phyloP scores from a whole-genome alignment of 1,140 invertebrate species.

The Dreissena rostriformis region DNA sequence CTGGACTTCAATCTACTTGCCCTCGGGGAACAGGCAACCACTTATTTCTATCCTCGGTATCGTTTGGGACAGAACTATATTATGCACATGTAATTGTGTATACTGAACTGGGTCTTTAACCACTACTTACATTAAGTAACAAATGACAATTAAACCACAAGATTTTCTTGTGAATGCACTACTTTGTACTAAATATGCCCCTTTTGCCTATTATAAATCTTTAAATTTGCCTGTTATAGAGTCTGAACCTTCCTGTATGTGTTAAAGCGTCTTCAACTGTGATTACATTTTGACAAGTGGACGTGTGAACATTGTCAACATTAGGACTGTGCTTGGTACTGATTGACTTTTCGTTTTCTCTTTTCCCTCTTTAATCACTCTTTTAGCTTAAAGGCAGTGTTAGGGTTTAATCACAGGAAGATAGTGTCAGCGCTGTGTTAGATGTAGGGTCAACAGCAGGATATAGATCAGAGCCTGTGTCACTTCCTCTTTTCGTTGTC shows the following conservation, averaged over 20 bases:
- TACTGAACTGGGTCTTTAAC: too few relatives aligned
- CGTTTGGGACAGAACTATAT: too few relatives aligned
- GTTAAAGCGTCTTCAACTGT: conserved; percentile 26
- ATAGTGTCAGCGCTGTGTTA: conserved; percentile 7
- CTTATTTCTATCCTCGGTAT: too few relatives aligned
- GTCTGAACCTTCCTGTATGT: background rate
- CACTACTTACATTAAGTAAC: too few relatives aligned
- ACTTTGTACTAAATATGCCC: too few relatives aligned
- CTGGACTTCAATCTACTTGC: too few relatives aligned
- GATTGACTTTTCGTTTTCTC: conserved; percentile 23
- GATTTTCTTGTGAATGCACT: too few relatives aligned
- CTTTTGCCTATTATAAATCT: conserved; percentile 23
- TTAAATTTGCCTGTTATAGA: background rate
- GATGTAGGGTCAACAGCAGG: background rate
- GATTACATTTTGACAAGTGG: background rate
- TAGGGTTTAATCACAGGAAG: conserved; percentile 35
- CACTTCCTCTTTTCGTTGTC: too few relatives aligned
- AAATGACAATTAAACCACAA: too few relatives aligned
- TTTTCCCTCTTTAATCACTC: background rate
- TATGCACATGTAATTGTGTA: too few relatives aligned
- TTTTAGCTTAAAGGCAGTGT: conserved; percentile 37
- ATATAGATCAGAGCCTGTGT: conserved; percentile 1
- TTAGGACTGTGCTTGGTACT: conserved; percentile 15
- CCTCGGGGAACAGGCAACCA: too few relatives aligned
- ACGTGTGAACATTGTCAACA: conserved; percentile 40